A percentile compares a stretch with the other conserved stretches of the same genome.
Evolutionary conservation across 2,113 vertebrate species (phyloP).

Genomic region (Gopherus flavomarginatus): DNA sequence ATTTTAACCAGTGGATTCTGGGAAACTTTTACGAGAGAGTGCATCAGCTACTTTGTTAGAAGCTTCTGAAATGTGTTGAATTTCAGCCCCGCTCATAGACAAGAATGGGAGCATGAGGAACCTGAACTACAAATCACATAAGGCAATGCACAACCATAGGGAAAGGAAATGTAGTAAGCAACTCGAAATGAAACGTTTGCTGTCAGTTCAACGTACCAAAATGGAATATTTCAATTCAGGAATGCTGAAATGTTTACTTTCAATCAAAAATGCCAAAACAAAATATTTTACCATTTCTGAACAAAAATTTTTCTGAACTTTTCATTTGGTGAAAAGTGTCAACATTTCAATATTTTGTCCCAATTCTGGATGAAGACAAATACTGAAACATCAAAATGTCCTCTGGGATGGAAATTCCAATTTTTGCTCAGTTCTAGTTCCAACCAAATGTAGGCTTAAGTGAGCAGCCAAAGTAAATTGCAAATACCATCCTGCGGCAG

Average conservation of each 20-base stretch:
- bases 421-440: not conserved
- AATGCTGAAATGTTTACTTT: not conserved
- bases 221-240: not conserved
- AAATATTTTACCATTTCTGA: not conserved
- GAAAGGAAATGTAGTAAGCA: not conserved
- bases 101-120: not conserved
- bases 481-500: rapidly evolving
- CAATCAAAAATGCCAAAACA: not conserved
- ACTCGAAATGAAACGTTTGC: not conserved
- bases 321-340: not conserved
- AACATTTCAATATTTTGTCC: not conserved
- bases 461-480: not conserved
- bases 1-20: too few relatives aligned
- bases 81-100: not conserved
- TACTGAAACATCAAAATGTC: not conserved
- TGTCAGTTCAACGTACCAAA: not conserved
- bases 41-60: too few relatives aligned
- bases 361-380: not conserved
- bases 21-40: too few relatives aligned
- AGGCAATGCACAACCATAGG: not conserved
- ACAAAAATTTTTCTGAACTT: not conserved
- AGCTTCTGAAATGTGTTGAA: too few relatives aligned
- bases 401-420: not conserved
- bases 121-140: not conserved
- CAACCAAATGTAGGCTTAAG: not conserved